Base-by-base conservation (phyloP, 2,113 vertebrate genomes). In the Brevimyrus niger region DNA sequence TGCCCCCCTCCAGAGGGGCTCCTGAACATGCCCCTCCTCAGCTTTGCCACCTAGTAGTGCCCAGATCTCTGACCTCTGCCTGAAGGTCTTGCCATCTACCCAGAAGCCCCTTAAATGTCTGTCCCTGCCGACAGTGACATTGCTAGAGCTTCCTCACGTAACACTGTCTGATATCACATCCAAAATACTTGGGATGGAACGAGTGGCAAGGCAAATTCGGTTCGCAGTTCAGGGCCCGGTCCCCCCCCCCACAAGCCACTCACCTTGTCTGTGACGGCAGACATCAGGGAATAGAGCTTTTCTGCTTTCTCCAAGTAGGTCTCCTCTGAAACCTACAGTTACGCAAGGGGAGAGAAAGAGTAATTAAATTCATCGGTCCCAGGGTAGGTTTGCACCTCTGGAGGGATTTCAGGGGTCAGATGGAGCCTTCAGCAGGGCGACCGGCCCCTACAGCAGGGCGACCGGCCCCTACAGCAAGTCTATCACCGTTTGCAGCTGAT, bases 181-280 rank as follows among this genome's bases (percentile, higher is more conserved):
- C 31, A 35, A 8, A 6, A 9, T n/a, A 3, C 21, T 84, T 46
- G n/a, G 42, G 10, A 19, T 23, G n/a, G 46, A 11, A 47, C 4
- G 8, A 46, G 47, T 23, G 19, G 23, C 13, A 27, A 17, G n/a
- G 48, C 46, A n/a, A 10, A 23, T 80, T 38, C 47, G n/a, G 46
- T 44, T 89, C 38, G 42, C 47, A 51, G 88, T 80, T 80, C 46
- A 38, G 46, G 13, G 48, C 13, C 1, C 21, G 15, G 55, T 27
- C 13, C 21, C 46, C 7, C 58, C 50, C n/a, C 86, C 19, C 58
- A 31, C 85, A 83, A 89, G 53, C 83, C 87, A 88, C 94, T 94
- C 94, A 99, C 98, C 97, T 98, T 99, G 93, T 98, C 98, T 88
- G 96, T 96, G 0, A 97, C 95, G 0, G 95, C 94, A 46, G 95